Conservation (phyloP, 2,888 invertebrate genomes). For the Norana najaformis region DNA sequence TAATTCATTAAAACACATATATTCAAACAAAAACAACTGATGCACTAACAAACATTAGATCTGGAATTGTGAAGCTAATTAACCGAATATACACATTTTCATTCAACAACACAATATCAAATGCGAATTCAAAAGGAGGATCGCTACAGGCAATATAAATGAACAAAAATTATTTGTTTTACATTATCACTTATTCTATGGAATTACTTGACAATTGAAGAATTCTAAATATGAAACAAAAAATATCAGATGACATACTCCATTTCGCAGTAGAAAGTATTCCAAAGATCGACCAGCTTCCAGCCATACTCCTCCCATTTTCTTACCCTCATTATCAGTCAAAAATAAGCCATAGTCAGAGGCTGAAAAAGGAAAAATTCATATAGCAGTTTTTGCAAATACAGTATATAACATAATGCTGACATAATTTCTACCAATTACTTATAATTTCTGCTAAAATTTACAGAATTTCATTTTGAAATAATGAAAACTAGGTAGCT, state of each 20-base stretch:
- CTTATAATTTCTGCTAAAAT: too few species aligned
- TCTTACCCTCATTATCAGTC: slow-evolving; percentile 92
- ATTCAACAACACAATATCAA: too few species aligned
- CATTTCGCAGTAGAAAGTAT: slow-evolving; percentile 92
- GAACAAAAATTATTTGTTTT: too few species aligned
- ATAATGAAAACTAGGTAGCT: too few species aligned
- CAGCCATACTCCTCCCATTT: slow-evolving; percentile 81
- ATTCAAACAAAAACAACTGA: neutral
- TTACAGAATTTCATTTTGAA: too few species aligned
- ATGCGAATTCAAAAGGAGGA: too few species aligned
- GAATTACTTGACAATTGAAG: neutral
- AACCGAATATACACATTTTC: too few species aligned
- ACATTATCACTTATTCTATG: neutral
- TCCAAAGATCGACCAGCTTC: slow-evolving; percentile 92
- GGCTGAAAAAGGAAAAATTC: slow-evolving; percentile 67
- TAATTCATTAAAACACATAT: neutral
- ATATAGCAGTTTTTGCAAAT: neutral
- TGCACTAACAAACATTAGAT: neutral
- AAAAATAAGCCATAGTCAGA: slow-evolving; percentile 96
- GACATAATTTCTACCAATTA: neutral
- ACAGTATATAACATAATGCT: neutral
- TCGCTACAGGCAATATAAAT: too few species aligned
- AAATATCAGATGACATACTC: slow-evolving; percentile 64
- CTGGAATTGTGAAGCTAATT: too few species aligned
- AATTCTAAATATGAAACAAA: neutral